phyloP scores from a whole-genome alignment of 2,888 invertebrate genomes.

The Beris chalybata region DNA sequence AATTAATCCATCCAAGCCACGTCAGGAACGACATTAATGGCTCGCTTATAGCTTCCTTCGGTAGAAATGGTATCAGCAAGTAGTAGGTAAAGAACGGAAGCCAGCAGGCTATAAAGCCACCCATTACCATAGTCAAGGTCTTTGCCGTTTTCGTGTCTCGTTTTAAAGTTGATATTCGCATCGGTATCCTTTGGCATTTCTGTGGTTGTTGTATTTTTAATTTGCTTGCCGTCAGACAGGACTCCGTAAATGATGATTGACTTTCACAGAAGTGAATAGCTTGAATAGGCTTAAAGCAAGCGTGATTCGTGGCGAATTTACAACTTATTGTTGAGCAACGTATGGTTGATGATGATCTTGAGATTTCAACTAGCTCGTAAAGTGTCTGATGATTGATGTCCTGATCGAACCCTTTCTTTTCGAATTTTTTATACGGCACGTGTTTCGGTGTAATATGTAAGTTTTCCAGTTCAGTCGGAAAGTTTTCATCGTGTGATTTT shows the following conservation, averaged over 20 bases:
- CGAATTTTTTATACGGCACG: conserved; percentile 19
- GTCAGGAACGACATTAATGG: conserved; percentile 75
- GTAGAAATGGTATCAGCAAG: conserved; percentile 76
- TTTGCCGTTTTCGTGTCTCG: conserved; percentile 87
- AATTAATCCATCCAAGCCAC: conserved; percentile 90
- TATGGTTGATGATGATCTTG: conserved; percentile 48
- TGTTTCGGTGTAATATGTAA: conserved; percentile 29
- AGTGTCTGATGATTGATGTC: conserved; percentile 19
- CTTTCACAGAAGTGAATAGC: conserved; percentile 47
- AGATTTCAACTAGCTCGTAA: conserved; percentile 52
- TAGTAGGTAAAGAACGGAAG: conserved; percentile 85
- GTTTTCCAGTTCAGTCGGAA: conserved; percentile 46
- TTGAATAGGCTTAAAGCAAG: conserved; percentile 42
- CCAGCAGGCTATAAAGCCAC: conserved; percentile 88
- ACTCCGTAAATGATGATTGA: conserved; percentile 47
- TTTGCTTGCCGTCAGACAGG: conserved; percentile 42
- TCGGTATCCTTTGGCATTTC: conserved; percentile 36
- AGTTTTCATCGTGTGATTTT: conserved; percentile 51
- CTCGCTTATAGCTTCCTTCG: conserved; percentile 62
- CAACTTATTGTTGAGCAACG: conserved; percentile 50
- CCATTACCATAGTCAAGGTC: conserved; percentile 82
- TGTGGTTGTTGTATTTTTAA: conserved; percentile 26
- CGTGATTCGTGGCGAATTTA: conserved; percentile 33
- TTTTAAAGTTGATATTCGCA: conserved; percentile 67
- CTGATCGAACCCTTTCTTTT: conserved; percentile 5